Base-by-base conservation (phyloP, 30 jellyfish, hydroid and myxozoan genomes). In the Aurelia coerulea region DNA sequence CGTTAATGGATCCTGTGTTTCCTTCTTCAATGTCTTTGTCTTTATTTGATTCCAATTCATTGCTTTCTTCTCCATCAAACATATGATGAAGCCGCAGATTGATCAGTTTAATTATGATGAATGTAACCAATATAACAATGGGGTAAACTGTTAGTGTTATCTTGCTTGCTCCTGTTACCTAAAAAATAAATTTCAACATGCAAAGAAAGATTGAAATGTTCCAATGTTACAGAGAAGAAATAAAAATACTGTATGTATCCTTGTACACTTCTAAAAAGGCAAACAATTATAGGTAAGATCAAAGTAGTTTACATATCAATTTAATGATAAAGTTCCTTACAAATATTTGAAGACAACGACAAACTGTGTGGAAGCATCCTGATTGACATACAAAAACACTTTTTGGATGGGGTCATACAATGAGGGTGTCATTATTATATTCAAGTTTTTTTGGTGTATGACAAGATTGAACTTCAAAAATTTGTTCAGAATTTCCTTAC, bases 61-160 rank as follows among this genome's bases (percentile, higher is more conserved):
- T 77, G 10, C 83, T 87, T 37, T 93, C 98, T 74, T 88, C 98
- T 2, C 96, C 96, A 80, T 93, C 98, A 93, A 93, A 93, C 92
- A 93, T 74, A 32, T 31, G 62, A 79, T 93, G 98, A n/a, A 93
- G 90, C 65, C 90, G 81, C 51, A 87, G 16, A 64, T 93, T 93
- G 35, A 85, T 80, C 18, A 88, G 12, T 66, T 93, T 93, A 23
- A 83, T 76, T 7, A 83, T 66, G 41, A 64, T 10, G 74, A 93
- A 93, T 29, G 90, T 70, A 1, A 84, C 39, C 34, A 83, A 76
- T 46, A 88, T 88, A 7, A 83, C 53, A 46, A 81, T 23, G n/a
- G 97, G 92, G 65, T 93, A 93, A 33, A 80, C 62, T 5, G 83
- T 56, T 13, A 82, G 60, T 19, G 98, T 78, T 17, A 93, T 15